Conservation (phyloP, 2,113 vertebrate species). For the Caretta caretta region DNA sequence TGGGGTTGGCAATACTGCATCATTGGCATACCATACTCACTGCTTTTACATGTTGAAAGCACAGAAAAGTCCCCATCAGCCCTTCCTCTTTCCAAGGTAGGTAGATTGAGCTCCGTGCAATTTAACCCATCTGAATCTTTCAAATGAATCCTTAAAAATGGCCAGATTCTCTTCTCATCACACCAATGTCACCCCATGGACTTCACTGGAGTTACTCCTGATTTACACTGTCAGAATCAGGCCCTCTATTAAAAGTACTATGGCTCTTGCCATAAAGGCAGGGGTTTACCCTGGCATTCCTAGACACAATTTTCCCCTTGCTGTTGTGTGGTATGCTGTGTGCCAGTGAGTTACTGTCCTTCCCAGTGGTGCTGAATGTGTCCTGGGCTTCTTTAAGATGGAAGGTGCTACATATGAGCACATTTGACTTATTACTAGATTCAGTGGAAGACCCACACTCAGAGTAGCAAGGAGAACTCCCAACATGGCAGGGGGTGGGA, state of each 20-base stretch:
- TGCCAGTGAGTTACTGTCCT: background rate
- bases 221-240: background rate
- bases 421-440: background rate
- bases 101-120: background rate
- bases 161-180: background rate
- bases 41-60: background rate
- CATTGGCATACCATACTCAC: background rate
- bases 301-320: background rate
- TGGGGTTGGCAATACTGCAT: background rate
- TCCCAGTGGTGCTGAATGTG: accelerated
- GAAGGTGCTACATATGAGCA: accelerated
- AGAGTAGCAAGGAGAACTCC: background rate
- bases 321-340: accelerated
- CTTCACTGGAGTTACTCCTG: background rate
- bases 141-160: background rate
- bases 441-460: background rate
- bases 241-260: background rate
- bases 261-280: background rate
- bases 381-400: background rate
- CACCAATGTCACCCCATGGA: background rate
- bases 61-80: background rate
- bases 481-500: background rate
- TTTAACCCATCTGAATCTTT: background rate
- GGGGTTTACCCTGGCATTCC: background rate
- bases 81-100: background rate